Evolutionary conservation across 2,797 vertebrate species (phyloP).

Genomic region (Cygnus olor): DNA sequence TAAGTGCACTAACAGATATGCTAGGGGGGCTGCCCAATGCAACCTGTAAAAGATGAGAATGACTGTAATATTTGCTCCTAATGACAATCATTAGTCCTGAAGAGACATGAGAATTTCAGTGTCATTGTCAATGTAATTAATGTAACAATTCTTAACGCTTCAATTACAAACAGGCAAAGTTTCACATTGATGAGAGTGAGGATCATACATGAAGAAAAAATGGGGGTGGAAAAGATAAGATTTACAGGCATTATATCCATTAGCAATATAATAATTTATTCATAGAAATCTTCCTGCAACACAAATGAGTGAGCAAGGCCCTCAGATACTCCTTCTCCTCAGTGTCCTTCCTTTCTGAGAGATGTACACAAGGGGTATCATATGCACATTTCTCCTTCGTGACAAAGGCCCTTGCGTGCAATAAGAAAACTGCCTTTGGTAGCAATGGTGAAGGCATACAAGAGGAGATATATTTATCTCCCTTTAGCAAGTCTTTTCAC

Average conservation of each 20-base stretch:
- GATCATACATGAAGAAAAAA: background rate
- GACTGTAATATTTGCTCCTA: background rate
- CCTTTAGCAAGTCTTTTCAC: background rate
- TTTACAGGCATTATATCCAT: background rate
- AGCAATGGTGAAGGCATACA: background rate
- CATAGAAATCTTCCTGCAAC: background rate
- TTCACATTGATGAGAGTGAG: background rate
- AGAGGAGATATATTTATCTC: background rate
- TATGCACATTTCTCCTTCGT: background rate
- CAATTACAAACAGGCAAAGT: background rate
- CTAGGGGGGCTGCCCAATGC: background rate
- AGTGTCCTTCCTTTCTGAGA: background rate
- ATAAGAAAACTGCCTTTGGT: background rate
- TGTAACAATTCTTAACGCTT: background rate
- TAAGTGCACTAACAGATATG: background rate
- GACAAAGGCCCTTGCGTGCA: background rate
- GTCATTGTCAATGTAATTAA: background rate
- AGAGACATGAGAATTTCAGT: background rate
- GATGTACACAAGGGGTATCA: background rate
- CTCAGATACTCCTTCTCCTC: background rate
- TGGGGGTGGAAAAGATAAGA: background rate
- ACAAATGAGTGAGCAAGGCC: background rate
- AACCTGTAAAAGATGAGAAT: background rate
- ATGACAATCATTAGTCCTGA: background rate
- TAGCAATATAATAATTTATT: background rate